A percentile compares a stretch with the other conserved stretches of the same genome.
Conservation (phyloP, 2,888 invertebrate genomes). For the Exephanes ischioxanthus region DNA sequence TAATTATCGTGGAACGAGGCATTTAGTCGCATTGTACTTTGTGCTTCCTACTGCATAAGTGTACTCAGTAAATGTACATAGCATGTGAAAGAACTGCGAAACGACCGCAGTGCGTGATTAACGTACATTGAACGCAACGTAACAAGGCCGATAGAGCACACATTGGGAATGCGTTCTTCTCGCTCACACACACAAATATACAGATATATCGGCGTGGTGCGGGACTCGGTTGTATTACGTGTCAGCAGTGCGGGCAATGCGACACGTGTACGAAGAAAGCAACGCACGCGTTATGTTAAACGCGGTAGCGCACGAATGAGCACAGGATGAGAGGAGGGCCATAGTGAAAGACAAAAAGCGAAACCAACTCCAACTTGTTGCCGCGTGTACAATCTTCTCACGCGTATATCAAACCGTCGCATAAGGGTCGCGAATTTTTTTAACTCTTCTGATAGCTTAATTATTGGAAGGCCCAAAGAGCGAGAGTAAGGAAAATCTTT, state of each 20-base stretch:
- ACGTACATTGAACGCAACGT: constrained; percentile 24
- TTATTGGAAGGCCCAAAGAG: neutral
- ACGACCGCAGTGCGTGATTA: constrained; percentile 26
- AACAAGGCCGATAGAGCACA: constrained; percentile 39
- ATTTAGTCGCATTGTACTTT: constrained; percentile 9
- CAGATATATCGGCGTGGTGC: neutral
- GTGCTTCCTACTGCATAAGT: constrained; percentile 3
- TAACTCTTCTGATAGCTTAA: neutral
- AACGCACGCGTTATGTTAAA: constrained; percentile 10
- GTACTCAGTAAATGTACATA: neutral
- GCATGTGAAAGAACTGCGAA: neutral
- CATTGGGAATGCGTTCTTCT: constrained; percentile 29
- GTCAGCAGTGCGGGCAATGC: neutral
- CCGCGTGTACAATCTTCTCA: neutral
- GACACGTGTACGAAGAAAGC: neutral
- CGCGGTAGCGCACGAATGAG: neutral
- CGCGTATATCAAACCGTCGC: neutral
- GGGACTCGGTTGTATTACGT: constrained; percentile 11
- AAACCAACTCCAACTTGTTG: constrained; percentile 4
- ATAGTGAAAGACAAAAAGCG: neutral
- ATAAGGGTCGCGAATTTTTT: neutral
- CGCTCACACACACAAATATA: constrained; percentile 2
- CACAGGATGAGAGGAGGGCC: neutral
- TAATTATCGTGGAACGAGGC: neutral
- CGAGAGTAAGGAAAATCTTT: neutral